phyloP scores from a whole-genome alignment of 2,888 invertebrate genomes.

The Ptilodon capucinus region DNA sequence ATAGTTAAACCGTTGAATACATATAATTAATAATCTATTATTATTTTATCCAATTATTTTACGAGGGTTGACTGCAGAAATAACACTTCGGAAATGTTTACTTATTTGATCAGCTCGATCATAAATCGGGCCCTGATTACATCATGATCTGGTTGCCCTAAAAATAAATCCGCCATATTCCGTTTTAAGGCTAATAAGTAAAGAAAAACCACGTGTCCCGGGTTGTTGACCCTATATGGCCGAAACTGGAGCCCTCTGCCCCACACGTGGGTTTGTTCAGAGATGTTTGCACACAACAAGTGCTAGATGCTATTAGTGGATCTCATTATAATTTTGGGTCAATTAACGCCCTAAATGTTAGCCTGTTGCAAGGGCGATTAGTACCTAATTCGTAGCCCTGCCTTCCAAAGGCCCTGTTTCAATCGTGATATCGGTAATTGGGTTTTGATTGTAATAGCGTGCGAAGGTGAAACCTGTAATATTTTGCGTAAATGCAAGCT shows the following conservation, averaged over 20 bases:
- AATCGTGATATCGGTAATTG: background rate
- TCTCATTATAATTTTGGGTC: slow-evolving; percentile 25
- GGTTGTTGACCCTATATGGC: slow-evolving; percentile 55
- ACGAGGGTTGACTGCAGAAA: background rate
- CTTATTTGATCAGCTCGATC: slow-evolving; percentile 1
- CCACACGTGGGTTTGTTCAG: slow-evolving; percentile 46
- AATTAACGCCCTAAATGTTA: slow-evolving; percentile 27
- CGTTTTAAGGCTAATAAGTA: slow-evolving; percentile 53
- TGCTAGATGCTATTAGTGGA: slow-evolving; percentile 21
- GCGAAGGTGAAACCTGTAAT: background rate
- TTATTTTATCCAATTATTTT: background rate
- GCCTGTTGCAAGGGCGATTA: slow-evolving; percentile 24
- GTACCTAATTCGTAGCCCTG: background rate
- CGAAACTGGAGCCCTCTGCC: slow-evolving; percentile 54
- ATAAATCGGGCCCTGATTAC: slow-evolving; percentile 15
- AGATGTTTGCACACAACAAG: slow-evolving; percentile 49
- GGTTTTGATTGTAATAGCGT: background rate
- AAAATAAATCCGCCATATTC: slow-evolving; percentile 25
- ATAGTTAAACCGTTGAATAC: no score
- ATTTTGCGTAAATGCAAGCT: background rate
- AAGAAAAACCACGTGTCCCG: slow-evolving; percentile 52
- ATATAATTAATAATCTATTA: no score
- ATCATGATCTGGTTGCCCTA: slow-evolving; percentile 26
- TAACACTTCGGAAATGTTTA: slow-evolving; percentile 1
- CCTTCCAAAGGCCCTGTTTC: background rate